Percentiles rank a stretch among this genome's conserved stretches.
phyloP scores from a whole-genome alignment of 2,888 invertebrate genomes.

The Pycnomerus fuliginosus region DNA sequence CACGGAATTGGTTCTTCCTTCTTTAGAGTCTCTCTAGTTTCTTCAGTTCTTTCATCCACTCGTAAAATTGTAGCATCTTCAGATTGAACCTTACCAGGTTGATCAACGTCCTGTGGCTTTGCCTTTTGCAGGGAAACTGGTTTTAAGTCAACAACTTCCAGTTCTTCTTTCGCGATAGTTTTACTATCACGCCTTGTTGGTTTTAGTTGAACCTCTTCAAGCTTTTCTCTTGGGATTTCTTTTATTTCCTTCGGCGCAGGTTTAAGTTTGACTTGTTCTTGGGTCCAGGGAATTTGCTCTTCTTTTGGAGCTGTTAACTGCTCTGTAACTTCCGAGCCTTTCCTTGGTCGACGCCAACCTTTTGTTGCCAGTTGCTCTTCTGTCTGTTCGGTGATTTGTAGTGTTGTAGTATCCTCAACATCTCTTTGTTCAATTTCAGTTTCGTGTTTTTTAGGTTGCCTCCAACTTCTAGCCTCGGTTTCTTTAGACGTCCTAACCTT shows the following conservation, averaged over 20 bases:
- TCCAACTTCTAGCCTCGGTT: too few relatives aligned
- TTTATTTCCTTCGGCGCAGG: slow-evolving; percentile 40
- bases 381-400: not conserved
- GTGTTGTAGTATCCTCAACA: slow-evolving; percentile 42
- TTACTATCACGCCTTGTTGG: slow-evolving; percentile 29
- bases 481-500: slow-evolving; percentile 14
- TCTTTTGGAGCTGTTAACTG: slow-evolving; percentile 43
- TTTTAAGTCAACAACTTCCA: slow-evolving; percentile 35
- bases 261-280: slow-evolving; percentile 60
- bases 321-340: slow-evolving; percentile 39
- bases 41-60: slow-evolving; percentile 44
- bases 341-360: not conserved
- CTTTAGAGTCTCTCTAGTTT: slow-evolving; percentile 10
- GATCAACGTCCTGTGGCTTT: slow-evolving; percentile 10
- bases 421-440: slow-evolving; percentile 62
- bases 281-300: slow-evolving; percentile 33
- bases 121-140: slow-evolving; percentile 26
- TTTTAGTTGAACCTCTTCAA: slow-evolving; percentile 25
- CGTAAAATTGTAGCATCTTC: slow-evolving; percentile 26
- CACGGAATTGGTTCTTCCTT: slow-evolving; percentile 20
- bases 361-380: not conserved
- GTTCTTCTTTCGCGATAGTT: slow-evolving; percentile 38
- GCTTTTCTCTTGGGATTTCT: slow-evolving; percentile 23
- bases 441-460: slow-evolving; percentile 14
- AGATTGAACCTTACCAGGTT: slow-evolving; percentile 4